Evolutionary conservation across 2,888 invertebrate genomes (phyloP).

Genomic region (Heliconius sara): DNA sequence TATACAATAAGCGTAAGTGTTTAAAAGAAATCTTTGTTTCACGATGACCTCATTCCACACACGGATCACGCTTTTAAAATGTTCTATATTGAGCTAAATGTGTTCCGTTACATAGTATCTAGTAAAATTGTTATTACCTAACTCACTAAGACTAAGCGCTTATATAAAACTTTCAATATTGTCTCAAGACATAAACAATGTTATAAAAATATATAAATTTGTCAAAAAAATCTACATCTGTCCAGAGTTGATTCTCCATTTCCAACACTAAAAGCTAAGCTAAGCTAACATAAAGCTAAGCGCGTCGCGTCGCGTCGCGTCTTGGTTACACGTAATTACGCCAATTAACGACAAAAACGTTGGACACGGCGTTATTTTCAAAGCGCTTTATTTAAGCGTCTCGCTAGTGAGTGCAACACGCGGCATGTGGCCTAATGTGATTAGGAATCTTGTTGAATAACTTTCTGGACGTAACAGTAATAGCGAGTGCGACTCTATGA

Average conservation of each 20-base stretch:
- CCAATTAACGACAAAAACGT: not conserved
- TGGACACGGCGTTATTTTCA: not conserved
- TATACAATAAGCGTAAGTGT: conserved; percentile 23
- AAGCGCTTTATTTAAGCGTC: not conserved
- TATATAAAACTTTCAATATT: no score
- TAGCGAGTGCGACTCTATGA: not conserved
- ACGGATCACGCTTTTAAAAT: conserved; percentile 29
- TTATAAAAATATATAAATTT: no score
- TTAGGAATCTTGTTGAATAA: conserved; percentile 10
- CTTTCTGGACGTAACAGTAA: conserved; percentile 14
- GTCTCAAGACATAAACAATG: no score
- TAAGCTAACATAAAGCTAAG: not conserved
- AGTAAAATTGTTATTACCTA: not conserved
- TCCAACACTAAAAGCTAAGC: not conserved
- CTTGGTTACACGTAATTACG: not conserved
- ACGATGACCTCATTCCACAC: conserved; percentile 37
- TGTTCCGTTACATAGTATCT: not conserved
- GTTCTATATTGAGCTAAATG: conserved; percentile 16
- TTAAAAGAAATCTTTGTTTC: conserved; percentile 40
- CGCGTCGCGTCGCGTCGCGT: not conserved
- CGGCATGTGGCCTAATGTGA: not conserved
- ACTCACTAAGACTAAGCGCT: not conserved
- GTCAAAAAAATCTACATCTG: not conserved
- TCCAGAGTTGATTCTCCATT: not conserved
- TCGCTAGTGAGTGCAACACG: not conserved